A percentile compares a stretch with the other conserved stretches of the same genome.
Evolutionary conservation across 2,797 vertebrate genomes (phyloP).

Genomic region (Pygocentrus nattereri): DNA sequence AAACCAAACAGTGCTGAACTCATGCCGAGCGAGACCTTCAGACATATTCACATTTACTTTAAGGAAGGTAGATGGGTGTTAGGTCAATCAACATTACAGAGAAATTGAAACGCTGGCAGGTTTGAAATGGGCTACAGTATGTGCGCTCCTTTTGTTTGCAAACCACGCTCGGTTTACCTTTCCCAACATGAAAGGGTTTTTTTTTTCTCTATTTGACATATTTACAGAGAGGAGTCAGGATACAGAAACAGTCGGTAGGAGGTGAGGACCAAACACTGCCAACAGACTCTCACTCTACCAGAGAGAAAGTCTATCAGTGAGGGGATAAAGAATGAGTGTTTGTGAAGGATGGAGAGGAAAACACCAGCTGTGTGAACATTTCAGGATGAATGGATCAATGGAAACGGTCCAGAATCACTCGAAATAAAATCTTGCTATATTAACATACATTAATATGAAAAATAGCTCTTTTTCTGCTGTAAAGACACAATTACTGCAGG

Average conservation of each 20-base stretch:
- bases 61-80: neutral
- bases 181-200: neutral
- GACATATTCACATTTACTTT: neutral
- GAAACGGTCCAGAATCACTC: neutral
- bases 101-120: neutral
- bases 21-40: neutral
- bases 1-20: neutral
- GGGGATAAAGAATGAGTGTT: neutral
- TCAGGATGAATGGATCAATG: neutral
- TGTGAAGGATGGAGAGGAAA: neutral
- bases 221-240: constrained; percentile 9
- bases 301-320: neutral
- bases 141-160: constrained; percentile 10
- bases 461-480: no score
- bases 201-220: constrained; percentile 6
- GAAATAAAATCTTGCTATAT: no score
- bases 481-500: no score
- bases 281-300: constrained; percentile 15
- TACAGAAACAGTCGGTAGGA: constrained; percentile 7
- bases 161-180: constrained; percentile 8
- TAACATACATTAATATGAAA: no score
- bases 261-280: constrained; percentile 21
- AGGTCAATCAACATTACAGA: neutral
- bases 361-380: no score
- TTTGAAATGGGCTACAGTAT: neutral